phyloP scores from a whole-genome alignment of 2,113 vertebrate species.

The Carettochelys insculpta region DNA sequence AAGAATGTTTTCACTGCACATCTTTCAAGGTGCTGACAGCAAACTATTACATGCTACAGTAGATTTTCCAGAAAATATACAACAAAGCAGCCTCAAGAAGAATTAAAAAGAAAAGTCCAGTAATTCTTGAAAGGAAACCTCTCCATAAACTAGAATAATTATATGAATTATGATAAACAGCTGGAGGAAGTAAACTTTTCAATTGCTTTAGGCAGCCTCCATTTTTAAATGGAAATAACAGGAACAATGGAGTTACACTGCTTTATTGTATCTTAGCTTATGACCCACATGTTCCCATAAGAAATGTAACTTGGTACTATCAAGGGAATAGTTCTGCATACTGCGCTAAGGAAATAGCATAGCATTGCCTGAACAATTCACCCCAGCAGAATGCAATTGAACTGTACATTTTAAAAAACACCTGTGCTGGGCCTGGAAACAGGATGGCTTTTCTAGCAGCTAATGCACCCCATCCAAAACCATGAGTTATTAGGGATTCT shows the following conservation, averaged over 20 bases:
- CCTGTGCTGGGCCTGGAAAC: slow-evolving; percentile 32
- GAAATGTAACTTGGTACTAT: slow-evolving; percentile 16
- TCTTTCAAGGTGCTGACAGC: background rate
- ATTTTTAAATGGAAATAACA: slow-evolving; percentile 15
- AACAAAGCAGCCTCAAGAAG: background rate
- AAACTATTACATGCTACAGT: background rate
- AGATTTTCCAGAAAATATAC: background rate
- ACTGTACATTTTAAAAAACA: slow-evolving; percentile 34
- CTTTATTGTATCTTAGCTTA: background rate
- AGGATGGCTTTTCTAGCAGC: slow-evolving; percentile 6
- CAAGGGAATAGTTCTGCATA: slow-evolving; percentile 13
- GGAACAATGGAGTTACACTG: slow-evolving; percentile 21
- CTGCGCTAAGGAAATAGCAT: slow-evolving; percentile 22
- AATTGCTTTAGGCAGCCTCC: background rate
- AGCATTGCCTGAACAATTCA: slow-evolving; percentile 14
- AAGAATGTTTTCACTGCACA: background rate
- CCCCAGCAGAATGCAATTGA: slow-evolving; percentile 34
- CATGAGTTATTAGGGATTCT: slow-evolving; percentile 55
- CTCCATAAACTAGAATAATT: background rate
- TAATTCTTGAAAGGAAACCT: background rate
- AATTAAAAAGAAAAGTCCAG: background rate
- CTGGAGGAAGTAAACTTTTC: background rate
- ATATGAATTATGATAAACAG: background rate
- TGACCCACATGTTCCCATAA: background rate
- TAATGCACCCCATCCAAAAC: background rate